Base-by-base conservation (phyloP, 2,797 vertebrate genomes). In the Hoplostethus mediterraneus region DNA sequence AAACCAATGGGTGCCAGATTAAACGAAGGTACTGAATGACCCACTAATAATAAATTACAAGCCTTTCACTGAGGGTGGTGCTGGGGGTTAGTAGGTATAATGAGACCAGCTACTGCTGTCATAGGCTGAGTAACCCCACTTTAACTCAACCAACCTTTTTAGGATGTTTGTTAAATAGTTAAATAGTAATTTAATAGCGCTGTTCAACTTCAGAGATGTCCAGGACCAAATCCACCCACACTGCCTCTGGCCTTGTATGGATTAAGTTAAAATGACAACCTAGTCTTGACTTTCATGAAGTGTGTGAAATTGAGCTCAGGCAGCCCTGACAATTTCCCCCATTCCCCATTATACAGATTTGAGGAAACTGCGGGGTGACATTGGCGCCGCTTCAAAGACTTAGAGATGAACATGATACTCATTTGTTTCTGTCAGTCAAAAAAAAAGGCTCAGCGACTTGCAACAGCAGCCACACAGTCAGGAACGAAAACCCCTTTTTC, bases 351-450 rank as follows among this genome's bases (percentile, higher is more conserved):
- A 70, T 75, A 65, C 14, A 71, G 76, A 80, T 85, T 71, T 73
- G 45, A 87, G 71, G 75, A 69, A 80, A 62, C 66, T 60, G 54
- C 44, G 59, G 6, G 84, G 83, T 68, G 82, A 82, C 80, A 81
- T 28, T 65, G 81, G 85, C 74, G 52, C 53, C 28, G 63, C 77
- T 75, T 90, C 74, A 79, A 81, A 86, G 66, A 68, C 72, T 76
- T 49, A 3, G 10, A 87, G 79, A 92, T 83, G 82, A 90, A 93
- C 90, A 92, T 48, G 82, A 77, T 88, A 87, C 87, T 93, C 86
- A 91, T 93, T 94, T 93, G 92, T 91, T 92, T 86, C 84, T 83
- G 88, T 92, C 93, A 88, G 75, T 94, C 93, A 92, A 49, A 80
- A 57, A 77, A 63, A 57, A 77, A 63, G n/a, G 67, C 16, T 8